Evolutionary conservation across 2,888 invertebrate species (phyloP).

Genomic region (Eupsilia transversa): DNA sequence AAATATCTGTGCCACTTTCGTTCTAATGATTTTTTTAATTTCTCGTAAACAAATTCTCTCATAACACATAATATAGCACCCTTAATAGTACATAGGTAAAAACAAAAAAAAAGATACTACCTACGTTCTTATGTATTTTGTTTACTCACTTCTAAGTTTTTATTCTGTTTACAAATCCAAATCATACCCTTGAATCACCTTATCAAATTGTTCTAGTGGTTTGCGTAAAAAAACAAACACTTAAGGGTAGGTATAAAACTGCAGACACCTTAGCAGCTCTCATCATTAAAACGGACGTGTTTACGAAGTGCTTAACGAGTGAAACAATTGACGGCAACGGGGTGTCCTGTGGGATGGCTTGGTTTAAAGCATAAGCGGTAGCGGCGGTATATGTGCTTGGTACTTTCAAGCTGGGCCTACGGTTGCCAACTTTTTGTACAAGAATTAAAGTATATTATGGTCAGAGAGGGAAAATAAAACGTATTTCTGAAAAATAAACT

Average conservation of each 20-base stretch:
- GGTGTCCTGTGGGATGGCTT: constrained; percentile 75
- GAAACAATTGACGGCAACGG: constrained; percentile 84
- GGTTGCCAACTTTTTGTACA: too few species aligned
- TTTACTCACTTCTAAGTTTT: neutral
- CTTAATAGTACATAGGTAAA: neutral
- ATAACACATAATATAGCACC: neutral
- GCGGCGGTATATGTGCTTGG: constrained; percentile 43
- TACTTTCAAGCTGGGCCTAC: too few species aligned
- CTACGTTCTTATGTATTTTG: neutral
- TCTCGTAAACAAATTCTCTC: neutral
- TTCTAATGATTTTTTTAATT: too few species aligned
- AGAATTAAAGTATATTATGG: too few species aligned
- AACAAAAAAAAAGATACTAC: too few species aligned
- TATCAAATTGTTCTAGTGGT: constrained; percentile 30
- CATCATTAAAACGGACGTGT: constrained; percentile 78
- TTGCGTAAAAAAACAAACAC: constrained; percentile 56
- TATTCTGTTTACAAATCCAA: constrained; percentile 30
- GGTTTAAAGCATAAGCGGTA: constrained; percentile 56
- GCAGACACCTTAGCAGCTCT: constrained; percentile 65
- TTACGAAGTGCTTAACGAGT: constrained; percentile 81
- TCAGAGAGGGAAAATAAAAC: too few species aligned
- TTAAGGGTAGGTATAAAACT: constrained; percentile 51
- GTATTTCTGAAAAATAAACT: too few species aligned
- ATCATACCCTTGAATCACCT: constrained; percentile 33
- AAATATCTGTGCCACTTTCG: neutral